Conservation (phyloP, 2,113 vertebrate genomes). For the Numida meleagris region DNA sequence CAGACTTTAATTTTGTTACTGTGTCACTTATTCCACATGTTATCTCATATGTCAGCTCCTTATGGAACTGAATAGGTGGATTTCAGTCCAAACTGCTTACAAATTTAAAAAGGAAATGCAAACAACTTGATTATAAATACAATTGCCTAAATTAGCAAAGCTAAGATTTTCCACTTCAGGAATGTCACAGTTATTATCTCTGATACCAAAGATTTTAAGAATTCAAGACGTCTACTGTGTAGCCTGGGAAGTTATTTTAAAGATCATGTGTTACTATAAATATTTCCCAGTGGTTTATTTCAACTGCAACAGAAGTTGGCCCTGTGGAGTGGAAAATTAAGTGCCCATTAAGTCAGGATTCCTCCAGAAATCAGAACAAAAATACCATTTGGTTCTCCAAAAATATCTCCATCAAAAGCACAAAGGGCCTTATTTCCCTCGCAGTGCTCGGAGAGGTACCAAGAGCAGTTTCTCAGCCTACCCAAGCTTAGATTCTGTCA, state of each 20-base stretch:
- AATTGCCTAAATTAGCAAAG: neutral
- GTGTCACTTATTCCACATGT: neutral
- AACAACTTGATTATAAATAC: neutral
- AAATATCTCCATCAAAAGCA: constrained; percentile 33
- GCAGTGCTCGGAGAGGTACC: neutral
- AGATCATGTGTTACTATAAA: constrained; percentile 34
- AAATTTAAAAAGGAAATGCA: neutral
- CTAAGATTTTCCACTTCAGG: neutral
- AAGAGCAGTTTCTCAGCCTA: neutral
- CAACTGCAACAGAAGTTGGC: neutral
- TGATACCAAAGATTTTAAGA: neutral
- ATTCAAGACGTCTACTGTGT: neutral
- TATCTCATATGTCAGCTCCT: too few relatives aligned
- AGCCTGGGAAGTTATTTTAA: constrained; percentile 46
- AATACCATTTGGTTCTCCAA: constrained; percentile 34
- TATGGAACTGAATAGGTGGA: neutral
- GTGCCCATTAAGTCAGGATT: constrained; percentile 20
- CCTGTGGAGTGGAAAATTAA: constrained; percentile 45
- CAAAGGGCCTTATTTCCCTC: neutral
- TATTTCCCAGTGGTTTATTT: constrained; percentile 33
- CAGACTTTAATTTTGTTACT: too few relatives aligned
- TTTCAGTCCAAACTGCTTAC: neutral
- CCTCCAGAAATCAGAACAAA: constrained; percentile 45
- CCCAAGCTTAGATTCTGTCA: neutral
- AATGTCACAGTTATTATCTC: neutral